Conservation (phyloP, 30 jellyfish, hydroid and myxozoan species). For the Chironex yamaguchii region DNA sequence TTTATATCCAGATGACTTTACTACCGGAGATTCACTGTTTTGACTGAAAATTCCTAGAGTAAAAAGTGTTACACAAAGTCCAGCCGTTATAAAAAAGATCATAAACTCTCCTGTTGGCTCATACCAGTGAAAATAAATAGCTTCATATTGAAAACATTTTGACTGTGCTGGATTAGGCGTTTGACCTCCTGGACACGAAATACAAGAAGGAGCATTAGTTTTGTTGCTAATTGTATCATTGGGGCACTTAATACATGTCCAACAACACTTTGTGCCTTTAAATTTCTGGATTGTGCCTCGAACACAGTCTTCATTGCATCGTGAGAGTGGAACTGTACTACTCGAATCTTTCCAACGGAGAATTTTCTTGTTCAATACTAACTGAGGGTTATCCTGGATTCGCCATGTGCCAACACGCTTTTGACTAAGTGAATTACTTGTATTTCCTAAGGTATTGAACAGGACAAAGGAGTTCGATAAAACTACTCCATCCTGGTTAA, state of each 20-base stretch:
- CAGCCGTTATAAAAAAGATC: constrained; percentile 85
- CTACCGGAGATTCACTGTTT: constrained; percentile 83
- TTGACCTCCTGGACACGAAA: constrained; percentile 31
- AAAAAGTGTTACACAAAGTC: constrained; percentile 74
- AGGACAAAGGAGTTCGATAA: constrained; percentile 17
- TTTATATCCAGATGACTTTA: constrained; percentile 71
- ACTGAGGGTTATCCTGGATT: constrained; percentile 14
- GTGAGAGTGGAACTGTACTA: constrained; percentile 61
- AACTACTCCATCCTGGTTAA: constrained; percentile 30
- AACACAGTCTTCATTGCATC: constrained; percentile 76
- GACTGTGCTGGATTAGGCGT: constrained; percentile 80
- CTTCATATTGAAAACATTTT: constrained; percentile 62
- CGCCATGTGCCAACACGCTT: constrained; percentile 62
- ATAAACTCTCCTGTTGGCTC: constrained; percentile 87
- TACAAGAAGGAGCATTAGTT: constrained; percentile 78
- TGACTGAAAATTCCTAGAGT: constrained; percentile 92
- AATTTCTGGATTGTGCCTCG: constrained; percentile 37
- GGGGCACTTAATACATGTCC: constrained; percentile 85
- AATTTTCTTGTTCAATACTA: constrained; percentile 34
- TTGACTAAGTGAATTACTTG: not conserved
- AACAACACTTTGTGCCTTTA: constrained; percentile 62
- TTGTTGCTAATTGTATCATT: constrained; percentile 64
- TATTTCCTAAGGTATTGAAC: constrained; percentile 69
- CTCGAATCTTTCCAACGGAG: constrained; percentile 83
- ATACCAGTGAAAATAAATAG: constrained; percentile 78